Conservation (phyloP, 2,113 vertebrate species). For the Spea bombifrons region DNA sequence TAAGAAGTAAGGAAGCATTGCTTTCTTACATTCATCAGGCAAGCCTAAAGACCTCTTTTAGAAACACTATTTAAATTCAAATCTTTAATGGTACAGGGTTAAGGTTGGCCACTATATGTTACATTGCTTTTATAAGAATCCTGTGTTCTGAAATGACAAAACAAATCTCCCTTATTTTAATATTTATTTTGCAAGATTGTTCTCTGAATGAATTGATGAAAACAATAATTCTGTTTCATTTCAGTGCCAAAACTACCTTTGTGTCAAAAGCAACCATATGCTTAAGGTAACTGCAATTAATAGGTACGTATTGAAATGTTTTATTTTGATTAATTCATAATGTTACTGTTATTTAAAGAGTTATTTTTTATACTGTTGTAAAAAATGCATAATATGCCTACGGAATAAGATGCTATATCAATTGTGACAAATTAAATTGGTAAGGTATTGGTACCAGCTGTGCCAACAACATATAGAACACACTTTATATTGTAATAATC, state of each 20-base stretch:
- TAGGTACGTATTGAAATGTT: too few species aligned
- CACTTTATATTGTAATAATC: too few species aligned
- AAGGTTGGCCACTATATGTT: background rate
- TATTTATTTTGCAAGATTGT: background rate
- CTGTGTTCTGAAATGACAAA: background rate
- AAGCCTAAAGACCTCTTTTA: background rate
- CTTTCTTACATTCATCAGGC: too few species aligned
- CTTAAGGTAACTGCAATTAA: background rate
- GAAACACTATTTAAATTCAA: background rate
- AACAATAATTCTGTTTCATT: background rate
- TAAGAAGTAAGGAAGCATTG: too few species aligned
- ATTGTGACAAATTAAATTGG: too few species aligned
- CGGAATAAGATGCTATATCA: too few species aligned
- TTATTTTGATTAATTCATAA: too few species aligned
- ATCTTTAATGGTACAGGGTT: background rate
- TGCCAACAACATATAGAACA: too few species aligned
- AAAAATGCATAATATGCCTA: too few species aligned
- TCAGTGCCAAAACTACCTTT: background rate
- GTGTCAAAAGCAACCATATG: background rate
- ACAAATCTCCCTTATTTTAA: background rate
- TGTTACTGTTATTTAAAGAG: too few species aligned
- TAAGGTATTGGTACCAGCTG: too few species aligned
- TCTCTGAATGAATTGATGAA: background rate
- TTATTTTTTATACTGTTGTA: too few species aligned
- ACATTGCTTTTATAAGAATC: background rate